Conservation (phyloP, 2,113 vertebrate genomes). For the Percina caprodes region DNA sequence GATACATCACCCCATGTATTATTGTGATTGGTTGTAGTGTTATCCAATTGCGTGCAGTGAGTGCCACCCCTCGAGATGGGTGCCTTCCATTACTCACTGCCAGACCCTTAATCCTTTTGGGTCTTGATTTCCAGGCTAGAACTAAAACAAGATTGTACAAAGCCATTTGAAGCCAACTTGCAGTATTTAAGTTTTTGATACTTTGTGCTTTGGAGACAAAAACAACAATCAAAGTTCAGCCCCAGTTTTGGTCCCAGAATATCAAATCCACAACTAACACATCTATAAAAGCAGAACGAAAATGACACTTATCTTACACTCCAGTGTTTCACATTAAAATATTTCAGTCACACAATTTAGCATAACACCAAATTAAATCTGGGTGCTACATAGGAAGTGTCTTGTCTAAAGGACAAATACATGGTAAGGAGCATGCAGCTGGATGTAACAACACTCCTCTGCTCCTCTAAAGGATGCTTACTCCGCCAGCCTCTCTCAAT, state of each 20-base stretch:
- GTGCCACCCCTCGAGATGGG: too few relatives aligned
- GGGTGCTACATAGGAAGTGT: not conserved
- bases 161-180: not conserved
- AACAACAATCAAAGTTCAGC: not conserved
- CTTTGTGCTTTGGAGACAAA: not conserved
- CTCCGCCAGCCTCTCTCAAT: constrained; percentile 33
- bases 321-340: not conserved
- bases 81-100: too few relatives aligned
- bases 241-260: not conserved
- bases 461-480: constrained; percentile 20
- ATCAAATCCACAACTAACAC: not conserved
- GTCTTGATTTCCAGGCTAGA: too few relatives aligned
- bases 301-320: not conserved
- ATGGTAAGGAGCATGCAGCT: not conserved
- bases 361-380: not conserved
- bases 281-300: not conserved
- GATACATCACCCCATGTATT: too few relatives aligned
- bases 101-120: too few relatives aligned
- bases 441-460: constrained; percentile 6
- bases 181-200: not conserved
- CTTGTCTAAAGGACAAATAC: constrained; percentile 6
- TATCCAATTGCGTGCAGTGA: too few relatives aligned
- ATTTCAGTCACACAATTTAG: not conserved
- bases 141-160: too few relatives aligned
- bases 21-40: too few relatives aligned